A percentile compares a stretch with the other conserved stretches of the same genome.
Evolutionary conservation across 37 sponge, comb jelly and placozoan genomes (phyloP).

Genomic region (Crambe crambe): DNA sequence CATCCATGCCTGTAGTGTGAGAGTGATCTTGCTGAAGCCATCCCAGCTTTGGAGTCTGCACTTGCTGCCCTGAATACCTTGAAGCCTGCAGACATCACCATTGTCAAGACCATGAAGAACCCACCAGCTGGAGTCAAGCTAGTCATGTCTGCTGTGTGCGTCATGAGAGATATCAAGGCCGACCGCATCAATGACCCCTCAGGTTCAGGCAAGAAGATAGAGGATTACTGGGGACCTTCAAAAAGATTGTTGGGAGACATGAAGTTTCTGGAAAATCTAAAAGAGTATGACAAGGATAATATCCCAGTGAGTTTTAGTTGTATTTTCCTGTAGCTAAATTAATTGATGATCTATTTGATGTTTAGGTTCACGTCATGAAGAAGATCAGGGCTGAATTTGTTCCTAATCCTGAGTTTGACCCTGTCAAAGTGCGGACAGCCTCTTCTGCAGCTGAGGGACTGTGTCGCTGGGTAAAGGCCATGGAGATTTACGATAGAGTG

Average conservation of each 20-base stretch:
- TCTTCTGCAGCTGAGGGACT: constrained; percentile 99
- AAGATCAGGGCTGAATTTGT: constrained; percentile 90
- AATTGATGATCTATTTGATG: background rate
- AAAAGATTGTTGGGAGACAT: constrained; percentile 95
- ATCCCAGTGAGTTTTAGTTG: constrained; percentile 68
- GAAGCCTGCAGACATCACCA: constrained; percentile 96
- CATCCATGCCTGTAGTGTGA: constrained; percentile 92
- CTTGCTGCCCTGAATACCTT: constrained; percentile 94
- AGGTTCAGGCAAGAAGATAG: constrained; percentile 64
- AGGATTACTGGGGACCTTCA: constrained; percentile 99
- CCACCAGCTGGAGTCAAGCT: constrained; percentile 98
- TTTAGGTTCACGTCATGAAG: constrained; percentile 83
- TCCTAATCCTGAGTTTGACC: constrained; percentile 94
- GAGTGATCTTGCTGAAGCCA: constrained; percentile 97
- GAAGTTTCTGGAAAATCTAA: constrained; percentile 87
- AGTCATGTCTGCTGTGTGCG: constrained; percentile 97
- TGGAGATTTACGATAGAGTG: constrained; percentile 99
- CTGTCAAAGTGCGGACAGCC: constrained; percentile 90
- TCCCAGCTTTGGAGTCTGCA: constrained; percentile 98
- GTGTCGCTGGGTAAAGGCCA: constrained; percentile 93
- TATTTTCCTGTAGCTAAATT: background rate
- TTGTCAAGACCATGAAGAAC: constrained; percentile 95
- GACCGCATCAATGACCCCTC: constrained; percentile 96
- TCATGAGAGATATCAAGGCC: constrained; percentile 97
- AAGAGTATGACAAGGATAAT: constrained; percentile 96